Conservation (phyloP, 2,888 invertebrate species). For the Habroteleia sp. region DNA sequence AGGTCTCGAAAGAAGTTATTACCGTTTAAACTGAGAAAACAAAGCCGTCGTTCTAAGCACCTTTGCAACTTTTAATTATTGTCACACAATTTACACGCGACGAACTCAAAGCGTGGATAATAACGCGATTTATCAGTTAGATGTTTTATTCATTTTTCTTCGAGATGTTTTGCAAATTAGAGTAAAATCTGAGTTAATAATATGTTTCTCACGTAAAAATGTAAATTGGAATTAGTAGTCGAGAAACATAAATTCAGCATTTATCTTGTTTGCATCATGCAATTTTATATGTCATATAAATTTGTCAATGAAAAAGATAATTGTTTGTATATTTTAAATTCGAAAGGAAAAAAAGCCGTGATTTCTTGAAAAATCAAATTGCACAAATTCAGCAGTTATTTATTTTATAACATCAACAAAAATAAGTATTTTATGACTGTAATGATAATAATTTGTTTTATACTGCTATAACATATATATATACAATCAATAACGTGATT, state of each 20-base stretch:
- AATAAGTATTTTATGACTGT: no score
- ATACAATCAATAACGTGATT: no score
- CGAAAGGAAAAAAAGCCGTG: no score
- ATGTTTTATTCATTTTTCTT: constrained; percentile 27
- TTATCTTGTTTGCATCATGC: constrained; percentile 20
- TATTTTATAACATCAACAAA: no score
- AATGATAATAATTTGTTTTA: no score
- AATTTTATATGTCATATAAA: no score
- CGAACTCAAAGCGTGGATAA: constrained; percentile 15
- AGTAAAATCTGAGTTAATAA: constrained; percentile 2
- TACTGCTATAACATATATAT: no score
- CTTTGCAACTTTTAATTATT: constrained; percentile 52
- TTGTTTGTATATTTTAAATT: no score
- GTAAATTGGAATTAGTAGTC: constrained; percentile 3
- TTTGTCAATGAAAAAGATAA: no score
- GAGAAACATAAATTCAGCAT: constrained; percentile 13
- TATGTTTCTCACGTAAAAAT: background rate
- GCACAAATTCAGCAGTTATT: no score
- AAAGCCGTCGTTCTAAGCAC: constrained; percentile 24
- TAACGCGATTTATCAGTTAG: constrained; percentile 8
- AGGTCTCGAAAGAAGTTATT: constrained; percentile 66
- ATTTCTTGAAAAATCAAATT: no score
- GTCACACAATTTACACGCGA: constrained; percentile 23
- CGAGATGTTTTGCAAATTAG: constrained; percentile 15
- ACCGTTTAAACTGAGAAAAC: constrained; percentile 20